These are phyloP conservation scores for Oriolus oriolus DNA, from an alignment of 2,113 vertebrate species.

Conservation along the genomic window DNA sequence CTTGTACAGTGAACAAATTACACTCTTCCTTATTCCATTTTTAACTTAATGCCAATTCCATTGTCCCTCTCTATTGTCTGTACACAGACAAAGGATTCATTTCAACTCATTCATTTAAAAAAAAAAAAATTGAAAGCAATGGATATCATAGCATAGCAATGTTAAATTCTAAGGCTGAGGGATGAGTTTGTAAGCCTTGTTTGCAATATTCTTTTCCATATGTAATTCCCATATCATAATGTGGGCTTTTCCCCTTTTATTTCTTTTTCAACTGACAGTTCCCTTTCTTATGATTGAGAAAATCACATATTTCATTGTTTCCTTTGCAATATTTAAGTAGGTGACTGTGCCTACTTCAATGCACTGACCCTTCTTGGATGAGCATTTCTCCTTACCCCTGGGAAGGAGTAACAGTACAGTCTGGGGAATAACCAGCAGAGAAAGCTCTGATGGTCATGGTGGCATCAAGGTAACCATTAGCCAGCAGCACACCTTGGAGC, in stretches of 20 bases:
- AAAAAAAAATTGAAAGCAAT: not conserved
- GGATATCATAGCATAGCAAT: not conserved
- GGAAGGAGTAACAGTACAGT: not conserved
- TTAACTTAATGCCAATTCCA: not conserved
- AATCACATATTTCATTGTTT: not conserved
- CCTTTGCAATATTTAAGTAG: not conserved
- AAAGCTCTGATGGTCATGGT: not conserved
- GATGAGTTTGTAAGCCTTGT: not conserved
- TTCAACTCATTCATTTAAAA: not conserved
- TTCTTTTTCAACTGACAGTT: not conserved
- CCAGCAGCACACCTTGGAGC: not conserved
- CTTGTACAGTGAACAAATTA: not conserved
- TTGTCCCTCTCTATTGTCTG: not conserved
- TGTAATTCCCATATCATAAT: not conserved
- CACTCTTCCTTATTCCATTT: not conserved
- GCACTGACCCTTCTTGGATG: too few relatives aligned
- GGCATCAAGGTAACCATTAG: not conserved
- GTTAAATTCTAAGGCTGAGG: not conserved
- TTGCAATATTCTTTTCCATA: not conserved
- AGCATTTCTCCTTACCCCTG: not conserved
- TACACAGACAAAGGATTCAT: not conserved
- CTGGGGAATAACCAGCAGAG: not conserved
- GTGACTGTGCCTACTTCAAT: not conserved
- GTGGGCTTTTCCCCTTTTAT: too few relatives aligned
- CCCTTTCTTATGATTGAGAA: not conserved